Conservation (phyloP, 2,888 invertebrate genomes). For the Drymonia ruficornis region DNA sequence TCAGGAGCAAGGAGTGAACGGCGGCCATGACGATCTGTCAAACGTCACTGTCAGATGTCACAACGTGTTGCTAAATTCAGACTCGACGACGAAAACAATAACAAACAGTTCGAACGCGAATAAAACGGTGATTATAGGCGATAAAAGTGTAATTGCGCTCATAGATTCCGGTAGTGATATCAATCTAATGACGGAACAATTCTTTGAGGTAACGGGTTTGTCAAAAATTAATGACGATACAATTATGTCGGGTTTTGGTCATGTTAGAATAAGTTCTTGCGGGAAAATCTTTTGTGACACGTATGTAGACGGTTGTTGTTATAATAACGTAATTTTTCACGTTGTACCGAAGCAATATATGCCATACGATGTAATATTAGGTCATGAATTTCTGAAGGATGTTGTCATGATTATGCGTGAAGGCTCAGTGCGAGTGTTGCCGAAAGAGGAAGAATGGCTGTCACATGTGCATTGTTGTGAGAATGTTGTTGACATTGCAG, state of each 20-base stretch:
- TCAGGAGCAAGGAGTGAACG: too few species aligned
- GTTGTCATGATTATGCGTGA: conserved; percentile 14
- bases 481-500: conserved; percentile 2
- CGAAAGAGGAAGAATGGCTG: conserved; percentile 4
- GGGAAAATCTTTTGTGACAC: too few species aligned
- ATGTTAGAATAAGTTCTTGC: too few species aligned
- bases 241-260: too few species aligned
- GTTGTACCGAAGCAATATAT: conserved; percentile 9
- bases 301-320: neutral
- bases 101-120: neutral
- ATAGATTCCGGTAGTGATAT: conserved; percentile 12
- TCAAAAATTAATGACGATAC: neutral
- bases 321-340: conserved; percentile 2
- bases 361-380: conserved; percentile 20
- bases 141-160: conserved; percentile 5
- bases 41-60: too few species aligned
- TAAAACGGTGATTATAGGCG: conserved; percentile 4
- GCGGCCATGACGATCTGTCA: too few species aligned
- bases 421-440: conserved; percentile 4
- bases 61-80: neutral
- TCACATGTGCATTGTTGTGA: conserved; percentile 5
- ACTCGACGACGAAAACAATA: conserved; percentile 8
- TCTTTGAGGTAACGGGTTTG: neutral
- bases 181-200: conserved; percentile 3
- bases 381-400: conserved; percentile 18